phyloP scores from a whole-genome alignment of 1,140 invertebrate genomes.

The Aphelenchoides besseyi region DNA sequence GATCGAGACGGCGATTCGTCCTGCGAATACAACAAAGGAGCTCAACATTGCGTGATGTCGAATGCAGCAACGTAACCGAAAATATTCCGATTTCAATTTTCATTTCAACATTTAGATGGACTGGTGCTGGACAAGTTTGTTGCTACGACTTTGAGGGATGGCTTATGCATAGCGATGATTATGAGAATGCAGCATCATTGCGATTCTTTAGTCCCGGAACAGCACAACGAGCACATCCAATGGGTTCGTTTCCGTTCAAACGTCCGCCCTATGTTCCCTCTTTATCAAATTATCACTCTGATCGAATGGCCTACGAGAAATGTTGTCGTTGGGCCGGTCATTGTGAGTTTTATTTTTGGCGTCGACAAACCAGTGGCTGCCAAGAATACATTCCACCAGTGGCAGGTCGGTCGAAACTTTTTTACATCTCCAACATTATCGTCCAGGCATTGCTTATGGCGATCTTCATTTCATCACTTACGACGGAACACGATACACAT shows the following conservation, averaged over 20 bases:
- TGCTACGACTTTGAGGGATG: conserved; percentile 87
- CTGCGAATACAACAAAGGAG: conserved; percentile 81
- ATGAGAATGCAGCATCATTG: conserved; percentile 63
- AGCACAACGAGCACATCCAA: conserved; percentile 36
- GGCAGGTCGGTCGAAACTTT: conserved; percentile 68
- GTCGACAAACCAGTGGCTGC: conserved; percentile 87
- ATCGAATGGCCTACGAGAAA: conserved; percentile 84
- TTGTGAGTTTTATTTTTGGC: conserved; percentile 88
- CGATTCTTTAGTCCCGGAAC: conserved; percentile 45
- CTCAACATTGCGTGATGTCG: conserved; percentile 84
- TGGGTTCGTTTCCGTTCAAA: conserved; percentile 42
- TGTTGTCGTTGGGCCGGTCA: conserved; percentile 88
- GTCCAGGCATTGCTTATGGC: conserved; percentile 75
- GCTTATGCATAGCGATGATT: conserved; percentile 87
- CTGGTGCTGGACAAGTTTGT: conserved; percentile 90
- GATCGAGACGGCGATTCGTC: conserved; percentile 84
- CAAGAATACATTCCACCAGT: conserved; percentile 86
- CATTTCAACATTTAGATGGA: conserved; percentile 67
- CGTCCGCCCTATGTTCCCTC: conserved; percentile 72
- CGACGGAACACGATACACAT: conserved; percentile 81
- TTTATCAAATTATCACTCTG: conserved; percentile 87
- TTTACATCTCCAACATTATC: background rate
- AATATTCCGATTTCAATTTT: background rate
- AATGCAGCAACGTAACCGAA: conserved; percentile 78
- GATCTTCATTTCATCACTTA: conserved; percentile 92